Conservation (phyloP, 2,888 invertebrate species). For the Cerastis rubricosa region DNA sequence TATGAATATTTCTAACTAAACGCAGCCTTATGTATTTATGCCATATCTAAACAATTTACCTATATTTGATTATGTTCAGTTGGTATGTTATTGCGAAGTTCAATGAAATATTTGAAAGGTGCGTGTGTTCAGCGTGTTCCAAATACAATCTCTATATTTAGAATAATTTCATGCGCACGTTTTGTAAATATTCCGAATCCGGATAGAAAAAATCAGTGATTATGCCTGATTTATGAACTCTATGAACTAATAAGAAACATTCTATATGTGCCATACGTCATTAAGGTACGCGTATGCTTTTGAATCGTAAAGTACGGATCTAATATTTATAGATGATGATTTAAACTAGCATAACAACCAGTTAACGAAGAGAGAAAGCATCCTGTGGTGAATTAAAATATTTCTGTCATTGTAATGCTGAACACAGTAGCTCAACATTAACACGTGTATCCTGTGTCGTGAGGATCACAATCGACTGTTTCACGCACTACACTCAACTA, state of each 20-base stretch:
- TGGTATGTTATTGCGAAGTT: constrained; percentile 45
- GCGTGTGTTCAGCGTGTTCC: constrained; percentile 25
- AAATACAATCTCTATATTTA: constrained; percentile 42
- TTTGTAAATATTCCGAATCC: constrained; percentile 19
- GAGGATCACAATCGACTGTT: constrained; percentile 47
- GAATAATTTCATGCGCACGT: constrained; percentile 8
- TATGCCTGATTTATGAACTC: background rate
- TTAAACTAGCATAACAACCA: constrained; percentile 41
- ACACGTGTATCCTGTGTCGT: constrained; percentile 72
- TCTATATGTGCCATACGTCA: background rate
- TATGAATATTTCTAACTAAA: background rate
- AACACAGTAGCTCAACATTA: constrained; percentile 60
- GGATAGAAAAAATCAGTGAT: background rate
- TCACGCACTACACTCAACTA: constrained; percentile 56
- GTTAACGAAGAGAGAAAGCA: constrained; percentile 54
- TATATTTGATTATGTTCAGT: constrained; percentile 28
- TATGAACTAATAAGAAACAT: constrained; percentile 17
- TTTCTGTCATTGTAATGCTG: constrained; percentile 63
- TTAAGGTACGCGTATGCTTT: background rate
- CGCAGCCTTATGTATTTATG: constrained; percentile 1
- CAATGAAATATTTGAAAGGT: constrained; percentile 55
- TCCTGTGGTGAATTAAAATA: constrained; percentile 59
- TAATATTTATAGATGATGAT: constrained; percentile 16
- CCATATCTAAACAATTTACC: constrained; percentile 18
- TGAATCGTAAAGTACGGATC: background rate